A percentile compares a stretch with the other conserved stretches of the same genome.
These are phyloP conservation scores for Hycleus cichorii DNA, from an alignment of 1,140 invertebrate genomes.

Conservation along the genomic window DNA sequence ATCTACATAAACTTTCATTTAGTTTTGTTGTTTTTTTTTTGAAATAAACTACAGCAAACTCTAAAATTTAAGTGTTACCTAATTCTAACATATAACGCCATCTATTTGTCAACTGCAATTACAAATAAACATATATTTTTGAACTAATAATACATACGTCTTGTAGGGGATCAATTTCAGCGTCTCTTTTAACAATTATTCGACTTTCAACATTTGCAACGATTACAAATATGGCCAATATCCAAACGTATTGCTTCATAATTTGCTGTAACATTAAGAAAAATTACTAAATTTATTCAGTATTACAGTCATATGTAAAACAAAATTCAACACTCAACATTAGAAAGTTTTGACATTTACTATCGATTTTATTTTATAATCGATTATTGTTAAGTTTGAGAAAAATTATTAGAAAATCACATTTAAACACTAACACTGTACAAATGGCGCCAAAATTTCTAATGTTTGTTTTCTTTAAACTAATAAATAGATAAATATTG, in stretches of 20 bases:
- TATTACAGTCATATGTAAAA: background rate
- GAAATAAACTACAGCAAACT: too few species aligned
- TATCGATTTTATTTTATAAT: too few species aligned
- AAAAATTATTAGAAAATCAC: too few species aligned
- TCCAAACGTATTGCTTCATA: conserved; percentile 30
- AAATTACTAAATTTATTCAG: conserved; percentile 7
- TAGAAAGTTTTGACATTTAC: too few species aligned
- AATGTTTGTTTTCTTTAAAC: background rate
- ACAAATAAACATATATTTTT: too few species aligned
- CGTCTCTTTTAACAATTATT: conserved; percentile 26
- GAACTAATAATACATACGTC: conserved; percentile 13
- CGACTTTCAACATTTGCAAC: conserved; percentile 23
- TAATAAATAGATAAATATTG: background rate
- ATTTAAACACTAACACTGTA: background rate
- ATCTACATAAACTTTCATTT: too few species aligned
- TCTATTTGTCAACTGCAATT: too few species aligned
- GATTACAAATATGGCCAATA: conserved; percentile 19
- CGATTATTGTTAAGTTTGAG: too few species aligned
- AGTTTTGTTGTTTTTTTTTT: too few species aligned
- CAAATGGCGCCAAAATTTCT: background rate
- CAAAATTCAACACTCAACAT: too few species aligned
- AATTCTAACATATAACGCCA: too few species aligned
- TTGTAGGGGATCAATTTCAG: conserved; percentile 7
- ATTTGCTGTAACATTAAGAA: conserved; percentile 22
- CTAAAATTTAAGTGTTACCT: too few species aligned